phyloP scores from a whole-genome alignment of 1,140 invertebrate genomes.

The Bacillus rossius region DNA sequence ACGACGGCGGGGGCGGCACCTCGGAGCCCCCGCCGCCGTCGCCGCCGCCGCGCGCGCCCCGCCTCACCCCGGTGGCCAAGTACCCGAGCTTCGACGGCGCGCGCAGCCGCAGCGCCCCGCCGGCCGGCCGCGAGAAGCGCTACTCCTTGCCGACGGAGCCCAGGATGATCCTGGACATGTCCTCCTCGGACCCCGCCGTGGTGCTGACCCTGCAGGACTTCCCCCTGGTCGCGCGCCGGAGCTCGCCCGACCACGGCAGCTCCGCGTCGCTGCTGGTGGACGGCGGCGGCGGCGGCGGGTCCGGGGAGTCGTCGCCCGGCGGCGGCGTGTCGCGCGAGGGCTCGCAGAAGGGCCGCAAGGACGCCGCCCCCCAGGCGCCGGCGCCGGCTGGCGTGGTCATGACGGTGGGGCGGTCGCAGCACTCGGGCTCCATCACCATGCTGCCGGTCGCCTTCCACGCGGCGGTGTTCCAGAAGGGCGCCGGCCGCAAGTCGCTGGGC shows the following conservation, averaged over 20 bases:
- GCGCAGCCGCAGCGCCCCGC: not conserved
- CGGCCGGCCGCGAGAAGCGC: not conserved
- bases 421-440: not conserved
- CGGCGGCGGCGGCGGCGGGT: too few relatives aligned
- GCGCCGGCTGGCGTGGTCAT: too few relatives aligned
- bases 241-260: too few relatives aligned
- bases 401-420: conserved; percentile 10
- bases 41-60: not conserved
- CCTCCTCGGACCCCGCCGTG: not conserved
- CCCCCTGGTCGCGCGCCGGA: not conserved
- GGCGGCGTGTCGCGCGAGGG: too few relatives aligned
- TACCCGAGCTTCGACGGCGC: not conserved
- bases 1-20: not conserved
- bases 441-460: conserved; percentile 27
- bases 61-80: conserved; percentile 5
- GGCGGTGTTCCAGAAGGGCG: conserved; percentile 56
- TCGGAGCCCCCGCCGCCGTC: not conserved
- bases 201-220: not conserved
- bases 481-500: conserved; percentile 59
- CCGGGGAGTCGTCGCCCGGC: too few relatives aligned
- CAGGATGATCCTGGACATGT: not conserved
- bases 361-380: conserved; percentile 24
- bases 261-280: too few relatives aligned
- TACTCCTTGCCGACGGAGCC: not conserved
- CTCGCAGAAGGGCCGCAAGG: conserved; percentile 34